These are phyloP conservation scores for Corythoichthys haematopterus DNA, from an alignment of 2,113 vertebrate genomes.

Conservation along the genomic window DNA sequence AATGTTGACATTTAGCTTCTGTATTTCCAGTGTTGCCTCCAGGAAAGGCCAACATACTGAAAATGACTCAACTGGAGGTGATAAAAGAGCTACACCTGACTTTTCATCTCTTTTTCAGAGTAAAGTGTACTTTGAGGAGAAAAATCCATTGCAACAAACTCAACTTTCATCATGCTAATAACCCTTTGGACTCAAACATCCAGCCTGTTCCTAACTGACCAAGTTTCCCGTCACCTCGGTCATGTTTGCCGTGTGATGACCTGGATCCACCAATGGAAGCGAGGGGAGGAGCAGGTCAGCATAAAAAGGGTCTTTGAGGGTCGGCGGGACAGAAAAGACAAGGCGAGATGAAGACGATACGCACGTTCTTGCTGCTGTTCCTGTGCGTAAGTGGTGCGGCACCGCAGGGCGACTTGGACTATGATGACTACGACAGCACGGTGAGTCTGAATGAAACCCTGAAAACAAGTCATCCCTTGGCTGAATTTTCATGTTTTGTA, in stretches of 20 bases:
- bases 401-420: constrained; percentile 3
- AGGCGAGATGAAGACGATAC: constrained; percentile 62
- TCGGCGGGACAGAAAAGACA: constrained; percentile 3
- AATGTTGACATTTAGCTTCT: no score
- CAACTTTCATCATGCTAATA: not conserved
- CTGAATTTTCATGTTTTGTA: not conserved
- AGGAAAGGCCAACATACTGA: no score
- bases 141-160: not conserved
- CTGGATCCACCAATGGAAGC: not conserved
- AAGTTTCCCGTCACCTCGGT: not conserved
- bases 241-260: not conserved
- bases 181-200: not conserved
- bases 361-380: constrained; percentile 51
- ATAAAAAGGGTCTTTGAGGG: constrained; percentile 30
- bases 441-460: constrained; percentile 27
- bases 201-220: not conserved
- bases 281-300: not conserved
- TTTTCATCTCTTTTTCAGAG: not conserved
- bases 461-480: no score
- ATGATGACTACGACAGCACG: constrained; percentile 41
- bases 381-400: constrained; percentile 23
- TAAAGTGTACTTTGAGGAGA: no score
- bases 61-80: no score
- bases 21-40: no score
- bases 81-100: not conserved